Conservation (phyloP, 37 sponge, comb jelly and placozoan species). For the Lycopodina hypogea region DNA sequence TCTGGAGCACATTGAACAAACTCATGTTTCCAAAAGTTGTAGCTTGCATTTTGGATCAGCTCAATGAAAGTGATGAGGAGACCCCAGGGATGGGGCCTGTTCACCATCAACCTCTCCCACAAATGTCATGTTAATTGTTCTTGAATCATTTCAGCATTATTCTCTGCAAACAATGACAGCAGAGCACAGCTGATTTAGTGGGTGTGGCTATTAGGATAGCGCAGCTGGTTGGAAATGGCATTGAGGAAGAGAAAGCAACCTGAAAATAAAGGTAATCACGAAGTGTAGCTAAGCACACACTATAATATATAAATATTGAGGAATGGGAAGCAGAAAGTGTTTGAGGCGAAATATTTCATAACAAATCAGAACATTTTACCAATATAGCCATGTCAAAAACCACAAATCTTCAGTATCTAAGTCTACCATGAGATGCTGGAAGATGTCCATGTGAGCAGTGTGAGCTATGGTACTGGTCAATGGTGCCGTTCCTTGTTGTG, state of each 20-base stretch:
- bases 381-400: background rate
- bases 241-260: slow-evolving; percentile 98
- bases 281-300: too few species aligned
- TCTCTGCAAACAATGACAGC: slow-evolving; percentile 89
- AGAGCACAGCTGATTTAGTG: slow-evolving; percentile 99
- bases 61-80: slow-evolving; percentile 99
- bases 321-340: background rate
- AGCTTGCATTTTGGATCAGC: slow-evolving; percentile 90
- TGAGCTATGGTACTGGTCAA: slow-evolving; percentile 85
- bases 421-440: slow-evolving; percentile 89
- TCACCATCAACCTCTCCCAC: slow-evolving; percentile 94
- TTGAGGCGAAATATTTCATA: too few species aligned
- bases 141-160: slow-evolving; percentile 91
- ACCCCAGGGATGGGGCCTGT: slow-evolving; percentile 99
- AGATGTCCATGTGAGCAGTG: slow-evolving; percentile 96
- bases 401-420: slow-evolving; percentile 93
- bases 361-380: background rate
- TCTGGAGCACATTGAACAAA: slow-evolving; percentile 99
- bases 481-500: slow-evolving; percentile 74
- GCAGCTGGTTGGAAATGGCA: slow-evolving; percentile 96
- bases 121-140: slow-evolving; percentile 98
- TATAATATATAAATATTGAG: too few species aligned
- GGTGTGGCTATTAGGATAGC: slow-evolving; percentile 99
- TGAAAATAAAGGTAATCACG: slow-evolving; percentile 24
- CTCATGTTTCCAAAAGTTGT: slow-evolving; percentile 98